Conservation (phyloP, 2,113 vertebrate species). For the Scomber japonicus region DNA sequence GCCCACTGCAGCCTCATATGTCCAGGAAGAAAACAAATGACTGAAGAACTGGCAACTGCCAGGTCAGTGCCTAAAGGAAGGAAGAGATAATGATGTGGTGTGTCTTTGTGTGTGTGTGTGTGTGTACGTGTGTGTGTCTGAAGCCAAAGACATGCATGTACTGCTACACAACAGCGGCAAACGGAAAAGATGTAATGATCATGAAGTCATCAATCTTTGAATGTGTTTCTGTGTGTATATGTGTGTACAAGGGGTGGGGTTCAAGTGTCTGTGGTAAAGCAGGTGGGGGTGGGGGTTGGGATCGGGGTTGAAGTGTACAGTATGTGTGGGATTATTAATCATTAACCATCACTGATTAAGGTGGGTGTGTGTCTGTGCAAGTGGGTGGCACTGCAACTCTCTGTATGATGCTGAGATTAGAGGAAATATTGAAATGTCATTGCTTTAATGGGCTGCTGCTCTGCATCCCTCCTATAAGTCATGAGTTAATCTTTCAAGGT, state of each 20-base stretch:
- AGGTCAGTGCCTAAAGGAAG: constrained; percentile 44
- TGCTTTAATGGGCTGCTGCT: constrained; percentile 67
- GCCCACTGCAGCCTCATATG: constrained; percentile 40
- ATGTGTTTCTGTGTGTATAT: not conserved
- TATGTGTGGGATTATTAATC: constrained; percentile 46
- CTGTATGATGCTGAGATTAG: constrained; percentile 72
- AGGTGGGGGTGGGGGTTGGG: not conserved
- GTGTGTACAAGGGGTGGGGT: not conserved
- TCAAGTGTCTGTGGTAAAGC: not conserved
- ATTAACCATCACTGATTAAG: constrained; percentile 50
- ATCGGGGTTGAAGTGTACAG: not conserved
- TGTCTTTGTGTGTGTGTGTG: not conserved
- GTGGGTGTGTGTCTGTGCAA: constrained; percentile 27
- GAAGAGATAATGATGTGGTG: constrained; percentile 54
- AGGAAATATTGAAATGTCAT: constrained; percentile 80
- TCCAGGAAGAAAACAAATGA: constrained; percentile 35
- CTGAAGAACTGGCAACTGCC: constrained; percentile 34
- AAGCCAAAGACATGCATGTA: not conserved
- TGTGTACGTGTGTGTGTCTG: not conserved
- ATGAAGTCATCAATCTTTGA: not conserved
- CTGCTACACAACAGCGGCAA: not conserved
- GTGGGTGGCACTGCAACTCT: constrained; percentile 51
- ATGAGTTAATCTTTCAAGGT: constrained; percentile 61
- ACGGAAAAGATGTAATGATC: not conserved
- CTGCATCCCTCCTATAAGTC: constrained; percentile 46